phyloP scores from a whole-genome alignment of 2,797 vertebrate genomes.

The Sphaeramia orbicularis region DNA sequence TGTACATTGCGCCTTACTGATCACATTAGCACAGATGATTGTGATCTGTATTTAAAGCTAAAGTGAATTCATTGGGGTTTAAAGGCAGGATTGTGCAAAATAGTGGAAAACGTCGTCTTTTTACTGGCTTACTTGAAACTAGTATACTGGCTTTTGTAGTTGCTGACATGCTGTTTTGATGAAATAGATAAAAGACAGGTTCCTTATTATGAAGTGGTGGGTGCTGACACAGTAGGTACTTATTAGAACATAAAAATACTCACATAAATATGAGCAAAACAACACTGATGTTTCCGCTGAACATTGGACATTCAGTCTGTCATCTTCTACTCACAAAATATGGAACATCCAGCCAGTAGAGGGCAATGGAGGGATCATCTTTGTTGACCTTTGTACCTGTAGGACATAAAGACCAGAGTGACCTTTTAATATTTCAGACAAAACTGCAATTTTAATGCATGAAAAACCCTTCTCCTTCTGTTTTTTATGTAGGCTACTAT shows the following conservation, averaged over 20 bases:
- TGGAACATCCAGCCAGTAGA: slow-evolving; percentile 13
- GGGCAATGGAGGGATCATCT: slow-evolving; percentile 7
- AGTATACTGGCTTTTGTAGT: background rate
- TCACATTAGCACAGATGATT: background rate
- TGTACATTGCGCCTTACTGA: background rate
- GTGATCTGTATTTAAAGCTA: background rate
- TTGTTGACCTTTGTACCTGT: slow-evolving; percentile 19
- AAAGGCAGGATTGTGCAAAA: background rate
- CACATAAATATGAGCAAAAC: too few species aligned
- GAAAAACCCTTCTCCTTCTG: slow-evolving; percentile 30
- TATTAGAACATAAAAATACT: too few species aligned
- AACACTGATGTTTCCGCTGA: background rate
- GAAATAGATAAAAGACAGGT: background rate
- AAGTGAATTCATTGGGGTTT: too few species aligned
- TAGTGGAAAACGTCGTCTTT: background rate
- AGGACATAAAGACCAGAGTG: background rate
- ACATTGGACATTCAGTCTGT: background rate
- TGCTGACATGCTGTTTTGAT: background rate
- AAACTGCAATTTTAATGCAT: background rate
- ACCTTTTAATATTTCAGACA: background rate
- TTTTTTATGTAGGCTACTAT: slow-evolving; percentile 48
- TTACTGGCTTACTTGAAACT: background rate
- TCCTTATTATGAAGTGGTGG: too few species aligned
- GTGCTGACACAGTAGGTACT: too few species aligned
- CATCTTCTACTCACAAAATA: background rate